Evolutionary conservation across 1,140 invertebrate species (phyloP).

Genomic region (Pachyrhynchus sulphureomaculatus): DNA sequence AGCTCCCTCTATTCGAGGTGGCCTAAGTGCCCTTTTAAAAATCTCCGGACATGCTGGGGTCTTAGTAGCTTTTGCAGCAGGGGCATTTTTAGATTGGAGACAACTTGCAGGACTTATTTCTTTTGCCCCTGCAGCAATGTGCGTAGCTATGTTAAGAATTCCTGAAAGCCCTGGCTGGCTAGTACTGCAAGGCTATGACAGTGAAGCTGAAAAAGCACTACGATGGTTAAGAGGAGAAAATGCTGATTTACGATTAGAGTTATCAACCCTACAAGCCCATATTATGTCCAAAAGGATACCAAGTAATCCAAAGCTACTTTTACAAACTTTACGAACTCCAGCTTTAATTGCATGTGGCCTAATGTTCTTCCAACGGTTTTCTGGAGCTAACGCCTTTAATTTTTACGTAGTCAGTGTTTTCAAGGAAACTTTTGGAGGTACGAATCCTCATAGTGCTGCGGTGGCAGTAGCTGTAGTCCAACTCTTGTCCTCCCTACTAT

Average conservation of each 20-base stretch:
- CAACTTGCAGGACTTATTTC: constrained; percentile 75
- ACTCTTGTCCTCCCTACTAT: constrained; percentile 73
- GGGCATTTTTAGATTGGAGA: constrained; percentile 79
- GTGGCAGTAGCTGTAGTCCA: constrained; percentile 78
- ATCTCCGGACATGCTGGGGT: constrained; percentile 83
- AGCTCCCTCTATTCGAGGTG: constrained; percentile 79
- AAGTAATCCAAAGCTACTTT: constrained; percentile 35
- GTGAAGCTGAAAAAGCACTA: constrained; percentile 74
- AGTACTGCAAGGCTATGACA: constrained; percentile 69
- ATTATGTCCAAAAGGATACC: constrained; percentile 56
- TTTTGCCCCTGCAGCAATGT: constrained; percentile 69
- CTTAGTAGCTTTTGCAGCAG: constrained; percentile 76
- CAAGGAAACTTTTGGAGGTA: constrained; percentile 71
- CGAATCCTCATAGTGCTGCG: constrained; percentile 80
- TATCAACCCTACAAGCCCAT: constrained; percentile 66
- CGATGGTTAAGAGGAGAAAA: constrained; percentile 74
- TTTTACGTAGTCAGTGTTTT: constrained; percentile 82
- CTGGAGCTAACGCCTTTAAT: constrained; percentile 78
- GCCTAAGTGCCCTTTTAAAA: constrained; percentile 81
- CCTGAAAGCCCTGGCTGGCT: constrained; percentile 84
- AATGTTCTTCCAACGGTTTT: constrained; percentile 84
- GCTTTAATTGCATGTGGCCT: constrained; percentile 78
- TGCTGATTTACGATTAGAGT: constrained; percentile 71
- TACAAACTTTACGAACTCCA: constrained; percentile 55
- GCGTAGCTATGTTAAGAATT: constrained; percentile 68